Evolutionary conservation across 2,797 vertebrate species (phyloP).

Genomic region (Cyclopterus lumpus): DNA sequence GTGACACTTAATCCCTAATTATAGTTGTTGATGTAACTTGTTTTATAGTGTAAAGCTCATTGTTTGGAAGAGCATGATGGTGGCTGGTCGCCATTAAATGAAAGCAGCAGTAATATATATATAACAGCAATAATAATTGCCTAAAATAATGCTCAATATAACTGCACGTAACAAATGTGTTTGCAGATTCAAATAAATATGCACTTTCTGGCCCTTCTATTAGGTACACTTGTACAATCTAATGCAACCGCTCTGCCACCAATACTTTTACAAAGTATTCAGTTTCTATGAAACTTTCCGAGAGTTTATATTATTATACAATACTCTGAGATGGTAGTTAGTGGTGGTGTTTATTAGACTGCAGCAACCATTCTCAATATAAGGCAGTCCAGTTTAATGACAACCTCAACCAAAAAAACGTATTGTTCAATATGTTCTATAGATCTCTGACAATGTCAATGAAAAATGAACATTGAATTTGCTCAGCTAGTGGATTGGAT

Average conservation of each 20-base stretch:
- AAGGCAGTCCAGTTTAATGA: background rate
- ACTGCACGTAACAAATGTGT: background rate
- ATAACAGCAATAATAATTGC: background rate
- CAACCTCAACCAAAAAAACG: background rate
- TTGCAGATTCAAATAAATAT: background rate
- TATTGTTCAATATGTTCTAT: background rate
- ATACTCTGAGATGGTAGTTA: background rate
- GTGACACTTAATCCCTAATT: constrained; percentile 13
- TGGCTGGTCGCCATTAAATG: background rate
- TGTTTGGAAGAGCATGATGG: background rate
- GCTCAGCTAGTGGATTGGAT: too few relatives aligned
- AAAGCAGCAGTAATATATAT: background rate
- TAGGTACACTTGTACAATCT: background rate
- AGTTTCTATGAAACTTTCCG: background rate
- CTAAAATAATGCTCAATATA: background rate
- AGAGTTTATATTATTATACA: background rate
- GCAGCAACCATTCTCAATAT: background rate
- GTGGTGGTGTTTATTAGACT: background rate
- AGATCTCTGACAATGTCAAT: background rate
- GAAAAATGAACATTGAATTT: too few relatives aligned
- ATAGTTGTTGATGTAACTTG: background rate
- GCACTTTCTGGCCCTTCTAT: background rate
- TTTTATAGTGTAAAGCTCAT: background rate
- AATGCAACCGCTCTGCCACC: background rate
- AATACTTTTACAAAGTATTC: background rate